Conservation (phyloP, 2,888 invertebrate genomes). For the Schizotus pectinicornis region DNA sequence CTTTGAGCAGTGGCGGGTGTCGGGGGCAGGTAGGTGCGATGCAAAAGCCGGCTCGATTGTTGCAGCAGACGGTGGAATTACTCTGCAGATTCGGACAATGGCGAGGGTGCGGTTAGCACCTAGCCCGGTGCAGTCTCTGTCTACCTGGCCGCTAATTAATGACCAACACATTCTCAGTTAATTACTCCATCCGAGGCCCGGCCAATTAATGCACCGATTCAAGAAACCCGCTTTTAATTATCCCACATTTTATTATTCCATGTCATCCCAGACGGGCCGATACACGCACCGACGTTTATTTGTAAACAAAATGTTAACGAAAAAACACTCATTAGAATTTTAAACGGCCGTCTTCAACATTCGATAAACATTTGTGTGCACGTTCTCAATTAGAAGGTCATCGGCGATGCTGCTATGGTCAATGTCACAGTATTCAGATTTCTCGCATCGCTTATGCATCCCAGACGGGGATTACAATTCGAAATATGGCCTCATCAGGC, state of each 20-base stretch:
- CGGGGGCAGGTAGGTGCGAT: too few species aligned
- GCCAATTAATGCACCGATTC: conserved; percentile 56
- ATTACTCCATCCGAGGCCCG: conserved; percentile 52
- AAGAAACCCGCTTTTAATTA: conserved; percentile 52
- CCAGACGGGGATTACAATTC: too few species aligned
- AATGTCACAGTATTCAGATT: conserved; percentile 3
- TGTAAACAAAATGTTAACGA: conserved; percentile 54
- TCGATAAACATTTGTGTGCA: conserved; percentile 23
- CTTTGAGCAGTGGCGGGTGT: too few species aligned
- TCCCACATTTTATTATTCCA: conserved; percentile 54
- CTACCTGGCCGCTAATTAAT: conserved; percentile 52
- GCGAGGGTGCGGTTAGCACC: conserved; percentile 32
- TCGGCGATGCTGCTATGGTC: conserved; percentile 2
- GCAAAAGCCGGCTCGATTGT: too few species aligned
- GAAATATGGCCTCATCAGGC: too few species aligned
- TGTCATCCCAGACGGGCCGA: conserved; percentile 41
- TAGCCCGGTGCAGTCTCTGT: conserved; percentile 14
- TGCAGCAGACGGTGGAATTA: conserved; percentile 6
- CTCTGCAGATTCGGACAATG: conserved; percentile 25
- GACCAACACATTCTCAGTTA: conserved; percentile 54
- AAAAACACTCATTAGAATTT: conserved; percentile 49
- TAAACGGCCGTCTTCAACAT: conserved; percentile 35
- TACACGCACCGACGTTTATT: conserved; percentile 49
- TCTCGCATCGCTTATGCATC: too few species aligned
- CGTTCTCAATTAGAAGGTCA: conserved; percentile 27